These are phyloP conservation scores for Aegypius monachus DNA, from an alignment of 2,113 vertebrate species.

Conservation along the genomic window DNA sequence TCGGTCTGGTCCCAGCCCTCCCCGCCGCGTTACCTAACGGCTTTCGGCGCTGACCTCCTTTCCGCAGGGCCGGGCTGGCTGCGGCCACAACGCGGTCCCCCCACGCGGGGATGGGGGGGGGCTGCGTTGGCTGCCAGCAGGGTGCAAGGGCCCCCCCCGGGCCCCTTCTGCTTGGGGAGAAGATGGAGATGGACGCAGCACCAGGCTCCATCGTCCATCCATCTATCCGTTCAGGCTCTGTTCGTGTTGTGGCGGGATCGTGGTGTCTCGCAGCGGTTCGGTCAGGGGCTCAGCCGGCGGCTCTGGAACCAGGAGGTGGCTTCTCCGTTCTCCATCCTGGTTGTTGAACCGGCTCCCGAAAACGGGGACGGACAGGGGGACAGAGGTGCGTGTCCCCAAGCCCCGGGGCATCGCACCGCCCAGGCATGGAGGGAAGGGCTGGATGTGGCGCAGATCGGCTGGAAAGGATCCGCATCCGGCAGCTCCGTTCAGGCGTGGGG, in stretches of 20 bases:
- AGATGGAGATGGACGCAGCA: not conserved
- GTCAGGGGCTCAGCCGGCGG: not conserved
- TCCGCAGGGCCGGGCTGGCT: not conserved
- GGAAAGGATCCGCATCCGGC: not conserved
- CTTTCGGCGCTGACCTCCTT: not conserved
- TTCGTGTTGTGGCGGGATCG: fast-evolving
- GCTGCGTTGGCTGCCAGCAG: fast-evolving
- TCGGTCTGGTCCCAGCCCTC: not conserved
- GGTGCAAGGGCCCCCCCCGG: not conserved
- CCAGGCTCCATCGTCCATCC: not conserved
- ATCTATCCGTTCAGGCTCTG: not conserved
- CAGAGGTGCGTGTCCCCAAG: fast-evolving
- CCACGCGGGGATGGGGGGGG: not conserved
- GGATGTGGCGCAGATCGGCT: not conserved
- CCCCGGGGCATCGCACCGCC: not conserved
- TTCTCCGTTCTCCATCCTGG: not conserved
- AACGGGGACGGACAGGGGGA: fast-evolving
- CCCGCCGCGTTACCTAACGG: not conserved
- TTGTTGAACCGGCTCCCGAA: fast-evolving
- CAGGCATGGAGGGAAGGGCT: not conserved
- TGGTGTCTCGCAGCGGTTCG: fast-evolving
- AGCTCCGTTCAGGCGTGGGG: not conserved
- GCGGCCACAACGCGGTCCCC: not conserved
- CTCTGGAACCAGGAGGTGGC: not conserved
- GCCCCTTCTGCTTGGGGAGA: fast-evolving